Evolutionary conservation across 2,797 vertebrate genomes (phyloP), one percentile per base, ranked within the genome.

Genomic region (Ctenopoma multispine): DNA sequence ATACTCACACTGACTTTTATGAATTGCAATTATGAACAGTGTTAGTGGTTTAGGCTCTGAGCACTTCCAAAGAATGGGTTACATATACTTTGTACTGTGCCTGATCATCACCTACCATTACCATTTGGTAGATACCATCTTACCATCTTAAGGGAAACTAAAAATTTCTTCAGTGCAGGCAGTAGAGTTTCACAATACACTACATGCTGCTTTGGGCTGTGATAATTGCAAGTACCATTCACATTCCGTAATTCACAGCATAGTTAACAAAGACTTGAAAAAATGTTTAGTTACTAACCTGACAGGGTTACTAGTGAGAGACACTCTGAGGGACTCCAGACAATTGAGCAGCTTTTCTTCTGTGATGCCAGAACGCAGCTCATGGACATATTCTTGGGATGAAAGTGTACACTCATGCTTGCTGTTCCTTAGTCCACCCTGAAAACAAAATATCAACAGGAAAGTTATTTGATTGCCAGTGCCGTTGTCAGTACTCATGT

Each of bases 271-370:
- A 10, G 46, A 10, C 18, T 38, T 12, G 23, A 55, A 31, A 69
- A 66, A 50, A 55, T 9, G 4, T 7, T 40, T 11, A 67, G 59
- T 63, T 31, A 91, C 95, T 84, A 80, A 99, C 98, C 98, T 99
- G 91, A 99, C 98, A 40, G 98, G 98, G 89, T 99, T 99, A 91
- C 98, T 99, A 57, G 97, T 99, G 89, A 99, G 94, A 93, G 98
- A 99, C 59, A 99, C 98, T 50, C 98, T 90, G 86, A 99, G 90
- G 46, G 98, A 99, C 92, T 99, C 98, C 73, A 99, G 92, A 77
- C 98, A 99, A 75, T 96, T 99, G 75, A 99, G 95, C 69, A 99
- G 95, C 84, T 97, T 98, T 56, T 99, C 98, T 40, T 99, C 98
- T 6, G 95, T 91, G 91, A 99, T 99, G 72, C 97, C 97, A 7